Evolutionary conservation across 1,140 invertebrate genomes (phyloP).

Genomic region (Danaus melanippus): DNA sequence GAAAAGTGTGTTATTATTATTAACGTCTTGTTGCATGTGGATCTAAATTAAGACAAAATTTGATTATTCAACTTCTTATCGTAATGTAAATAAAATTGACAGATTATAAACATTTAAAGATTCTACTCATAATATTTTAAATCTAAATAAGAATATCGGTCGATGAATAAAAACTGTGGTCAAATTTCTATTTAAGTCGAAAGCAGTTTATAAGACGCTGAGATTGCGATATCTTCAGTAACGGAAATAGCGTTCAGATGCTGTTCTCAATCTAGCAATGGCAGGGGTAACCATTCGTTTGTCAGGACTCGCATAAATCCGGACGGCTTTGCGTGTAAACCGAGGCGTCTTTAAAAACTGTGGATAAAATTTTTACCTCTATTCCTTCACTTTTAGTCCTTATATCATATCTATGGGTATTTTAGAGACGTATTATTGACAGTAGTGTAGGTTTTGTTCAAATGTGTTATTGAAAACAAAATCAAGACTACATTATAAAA

Average conservation of each 20-base stretch:
- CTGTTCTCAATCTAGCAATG: conserved; percentile 19
- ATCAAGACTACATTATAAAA: too few relatives aligned
- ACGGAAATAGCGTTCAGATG: conserved; percentile 36
- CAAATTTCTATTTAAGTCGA: conserved; percentile 15
- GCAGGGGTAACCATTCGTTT: conserved; percentile 4
- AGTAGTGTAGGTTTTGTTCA: too few relatives aligned
- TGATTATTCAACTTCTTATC: too few relatives aligned
- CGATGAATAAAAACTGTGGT: conserved; percentile 10
- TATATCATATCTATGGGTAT: too few relatives aligned
- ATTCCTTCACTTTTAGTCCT: too few relatives aligned
- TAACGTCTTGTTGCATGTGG: too few relatives aligned
- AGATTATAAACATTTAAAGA: too few relatives aligned
- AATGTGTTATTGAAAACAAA: too few relatives aligned
- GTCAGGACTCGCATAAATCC: conserved; percentile 7
- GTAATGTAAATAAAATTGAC: too few relatives aligned
- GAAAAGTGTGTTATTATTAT: background rate
- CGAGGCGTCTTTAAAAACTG: conserved; percentile 7
- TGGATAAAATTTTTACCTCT: background rate
- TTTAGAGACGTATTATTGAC: too few relatives aligned
- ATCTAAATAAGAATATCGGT: background rate
- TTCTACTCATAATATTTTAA: too few relatives aligned
- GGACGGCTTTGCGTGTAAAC: conserved; percentile 6
- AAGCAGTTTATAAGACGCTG: conserved; percentile 29
- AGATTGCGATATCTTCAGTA: conserved; percentile 23
- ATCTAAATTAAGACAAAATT: too few relatives aligned